Percentiles rank a stretch among this genome's conserved stretches.
Evolutionary conservation across 2,113 vertebrate genomes (phyloP).

Genomic region (Perccottus glenii): DNA sequence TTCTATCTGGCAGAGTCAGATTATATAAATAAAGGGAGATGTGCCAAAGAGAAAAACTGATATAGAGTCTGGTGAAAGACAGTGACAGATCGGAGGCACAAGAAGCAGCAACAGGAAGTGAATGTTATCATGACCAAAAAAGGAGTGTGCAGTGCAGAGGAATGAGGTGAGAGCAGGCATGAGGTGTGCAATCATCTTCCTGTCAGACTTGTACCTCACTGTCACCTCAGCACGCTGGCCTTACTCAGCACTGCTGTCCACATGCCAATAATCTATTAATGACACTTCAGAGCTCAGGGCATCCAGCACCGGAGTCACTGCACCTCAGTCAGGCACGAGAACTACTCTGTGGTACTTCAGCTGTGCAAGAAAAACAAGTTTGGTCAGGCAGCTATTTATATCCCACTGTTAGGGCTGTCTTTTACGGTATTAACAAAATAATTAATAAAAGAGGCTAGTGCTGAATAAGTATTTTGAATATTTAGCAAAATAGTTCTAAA

Average conservation of each 20-base stretch:
- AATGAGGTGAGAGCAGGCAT: too few relatives aligned
- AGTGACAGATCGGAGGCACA: conserved; percentile 13
- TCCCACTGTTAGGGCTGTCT: too few relatives aligned
- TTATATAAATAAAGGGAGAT: too few relatives aligned
- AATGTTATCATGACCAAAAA: conserved; percentile 4
- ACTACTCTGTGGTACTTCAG: conserved; percentile 23
- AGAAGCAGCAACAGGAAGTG: neutral
- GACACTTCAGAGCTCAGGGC: conserved; percentile 40
- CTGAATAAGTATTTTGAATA: too few relatives aligned
- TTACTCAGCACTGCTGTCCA: conserved; percentile 56
- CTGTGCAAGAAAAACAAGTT: neutral
- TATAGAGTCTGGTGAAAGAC: neutral
- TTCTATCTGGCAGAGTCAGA: too few relatives aligned
- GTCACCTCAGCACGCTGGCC: conserved; percentile 58
- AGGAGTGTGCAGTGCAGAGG: too few relatives aligned
- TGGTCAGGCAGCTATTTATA: too few relatives aligned
- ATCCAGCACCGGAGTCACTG: conserved; percentile 22
- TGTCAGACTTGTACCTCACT: conserved; percentile 42
- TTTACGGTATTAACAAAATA: neutral
- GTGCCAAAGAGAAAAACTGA: conserved; percentile 1
- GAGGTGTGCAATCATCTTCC: conserved; percentile 30
- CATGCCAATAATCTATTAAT: conserved; percentile 64
- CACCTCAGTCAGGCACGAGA: conserved; percentile 30
- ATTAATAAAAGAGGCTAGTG: neutral
- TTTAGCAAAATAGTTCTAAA: too few relatives aligned